These are phyloP conservation scores for Cydia pomonella DNA, from an alignment of 1,140 invertebrate species.

Conservation along the genomic window DNA sequence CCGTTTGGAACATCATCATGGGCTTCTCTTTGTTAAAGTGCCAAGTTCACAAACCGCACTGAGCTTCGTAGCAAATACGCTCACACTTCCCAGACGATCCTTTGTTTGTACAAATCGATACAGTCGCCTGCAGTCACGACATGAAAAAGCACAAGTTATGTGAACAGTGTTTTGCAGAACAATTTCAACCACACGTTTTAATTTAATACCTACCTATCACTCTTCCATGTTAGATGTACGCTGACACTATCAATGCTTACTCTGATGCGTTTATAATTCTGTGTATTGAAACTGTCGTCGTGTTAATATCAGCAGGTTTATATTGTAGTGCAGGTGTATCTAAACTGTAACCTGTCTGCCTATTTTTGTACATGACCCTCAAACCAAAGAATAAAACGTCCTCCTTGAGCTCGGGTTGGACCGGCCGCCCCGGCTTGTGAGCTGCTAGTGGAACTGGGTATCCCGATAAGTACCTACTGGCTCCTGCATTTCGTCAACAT, in stretches of 20 bases:
- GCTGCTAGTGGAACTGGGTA: not conserved
- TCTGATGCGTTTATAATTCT: conserved; percentile 8
- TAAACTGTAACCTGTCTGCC: not conserved
- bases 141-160: conserved; percentile 71
- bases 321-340: too few relatives aligned
- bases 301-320: not conserved
- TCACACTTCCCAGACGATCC: conserved; percentile 76
- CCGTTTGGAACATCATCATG: conserved; percentile 52
- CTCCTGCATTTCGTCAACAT: not conserved
- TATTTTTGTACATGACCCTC: not conserved
- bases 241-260: conserved; percentile 33
- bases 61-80: conserved; percentile 77
- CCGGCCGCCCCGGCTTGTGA: not conserved
- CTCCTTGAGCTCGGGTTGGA: not conserved
- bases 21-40: conserved; percentile 70
- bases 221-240: conserved; percentile 26
- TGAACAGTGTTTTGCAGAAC: conserved; percentile 38
- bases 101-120: conserved; percentile 65
- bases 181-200: conserved; percentile 44
- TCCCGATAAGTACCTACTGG: not conserved
- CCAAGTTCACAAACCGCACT: conserved; percentile 68
- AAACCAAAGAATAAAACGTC: too few relatives aligned
- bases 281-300: not conserved
- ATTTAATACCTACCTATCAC: conserved; percentile 29
- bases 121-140: conserved; percentile 66